phyloP scores from a whole-genome alignment of 2,113 vertebrate species.

The Mormyrus lacerda region DNA sequence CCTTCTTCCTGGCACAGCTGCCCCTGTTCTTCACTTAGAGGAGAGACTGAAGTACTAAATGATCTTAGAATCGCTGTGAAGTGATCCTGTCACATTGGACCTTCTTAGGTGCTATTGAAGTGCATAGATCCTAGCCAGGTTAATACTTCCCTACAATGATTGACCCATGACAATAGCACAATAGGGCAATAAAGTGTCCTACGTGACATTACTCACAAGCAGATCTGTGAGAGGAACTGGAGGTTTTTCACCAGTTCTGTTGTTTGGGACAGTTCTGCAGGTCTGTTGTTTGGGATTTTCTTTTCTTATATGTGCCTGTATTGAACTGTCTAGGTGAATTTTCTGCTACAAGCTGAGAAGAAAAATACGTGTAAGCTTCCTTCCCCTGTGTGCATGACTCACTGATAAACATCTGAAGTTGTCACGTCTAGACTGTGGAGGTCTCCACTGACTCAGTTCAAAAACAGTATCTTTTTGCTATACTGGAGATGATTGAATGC shows the following conservation, averaged over 20 bases:
- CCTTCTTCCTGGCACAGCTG: slow-evolving; percentile 4
- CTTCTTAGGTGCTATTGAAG: slow-evolving; percentile 17
- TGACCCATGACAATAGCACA: background rate
- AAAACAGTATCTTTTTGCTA: slow-evolving; percentile 35
- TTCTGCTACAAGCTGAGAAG: slow-evolving; percentile 24
- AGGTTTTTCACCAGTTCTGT: slow-evolving; percentile 48
- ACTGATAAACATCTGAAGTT: slow-evolving; percentile 26
- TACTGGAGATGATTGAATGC: slow-evolving; percentile 39
- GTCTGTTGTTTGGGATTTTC: slow-evolving; percentile 44
- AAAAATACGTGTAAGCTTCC: background rate
- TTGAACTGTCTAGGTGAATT: slow-evolving; percentile 48
- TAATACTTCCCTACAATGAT: slow-evolving; percentile 11
- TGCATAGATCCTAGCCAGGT: slow-evolving; percentile 18
- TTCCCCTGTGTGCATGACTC: slow-evolving; percentile 17
- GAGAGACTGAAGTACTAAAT: slow-evolving; percentile 1
- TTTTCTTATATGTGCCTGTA: slow-evolving; percentile 54
- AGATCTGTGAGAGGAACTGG: slow-evolving; percentile 28
- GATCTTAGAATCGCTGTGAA: slow-evolving; percentile 11
- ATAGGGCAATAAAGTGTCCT: slow-evolving; percentile 10
- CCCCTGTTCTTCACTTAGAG: slow-evolving; percentile 11
- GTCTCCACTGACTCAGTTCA: slow-evolving; percentile 20
- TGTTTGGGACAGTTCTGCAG: slow-evolving; percentile 50
- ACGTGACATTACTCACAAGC: background rate
- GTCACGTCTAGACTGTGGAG: slow-evolving; percentile 24
- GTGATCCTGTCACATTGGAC: slow-evolving; percentile 12